Conservation (phyloP, 2,113 vertebrate genomes). For the Nothoprocta perdicaria region DNA sequence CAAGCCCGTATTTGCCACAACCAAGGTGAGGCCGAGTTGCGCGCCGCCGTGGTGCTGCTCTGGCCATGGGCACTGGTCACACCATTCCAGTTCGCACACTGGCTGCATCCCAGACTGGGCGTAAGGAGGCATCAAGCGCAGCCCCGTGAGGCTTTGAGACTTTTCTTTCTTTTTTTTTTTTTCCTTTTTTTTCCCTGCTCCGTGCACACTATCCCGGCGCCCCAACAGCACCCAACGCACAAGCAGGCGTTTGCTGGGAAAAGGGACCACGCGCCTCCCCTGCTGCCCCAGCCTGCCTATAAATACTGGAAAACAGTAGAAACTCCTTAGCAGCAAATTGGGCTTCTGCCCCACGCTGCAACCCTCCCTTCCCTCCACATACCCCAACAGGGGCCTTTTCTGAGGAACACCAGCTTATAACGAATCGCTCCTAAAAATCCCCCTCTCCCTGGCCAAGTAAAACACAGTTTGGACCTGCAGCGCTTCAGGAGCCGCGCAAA, state of each 20-base stretch:
- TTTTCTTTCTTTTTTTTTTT: not conserved
- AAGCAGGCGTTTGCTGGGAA: not conserved
- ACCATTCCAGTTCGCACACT: too few relatives aligned
- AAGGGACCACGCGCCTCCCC: not conserved
- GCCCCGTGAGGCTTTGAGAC: too few relatives aligned
- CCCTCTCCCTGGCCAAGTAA: not conserved
- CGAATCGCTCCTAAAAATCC: not conserved
- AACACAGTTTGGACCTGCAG: not conserved
- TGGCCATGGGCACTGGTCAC: too few relatives aligned
- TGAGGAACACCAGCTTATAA: not conserved
- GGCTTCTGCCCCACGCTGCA: slow-evolving; percentile 18
- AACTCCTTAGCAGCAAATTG: slow-evolving; percentile 34
- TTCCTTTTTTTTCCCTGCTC: not conserved
- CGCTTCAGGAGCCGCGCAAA: not conserved
- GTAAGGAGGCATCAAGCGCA: too few relatives aligned
- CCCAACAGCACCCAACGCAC: not conserved
- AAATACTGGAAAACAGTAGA: not conserved
- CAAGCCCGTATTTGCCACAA: too few relatives aligned
- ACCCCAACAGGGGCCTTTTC: not conserved
- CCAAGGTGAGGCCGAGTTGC: too few relatives aligned
- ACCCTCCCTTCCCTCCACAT: slow-evolving; percentile 19
- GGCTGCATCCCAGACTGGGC: too few relatives aligned
- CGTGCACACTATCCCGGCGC: not conserved
- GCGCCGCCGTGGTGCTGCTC: too few relatives aligned
- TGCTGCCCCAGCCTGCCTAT: slow-evolving; percentile 1